Evolutionary conservation across 2,113 vertebrate species (phyloP).

Genomic region (Delphinus delphis): DNA sequence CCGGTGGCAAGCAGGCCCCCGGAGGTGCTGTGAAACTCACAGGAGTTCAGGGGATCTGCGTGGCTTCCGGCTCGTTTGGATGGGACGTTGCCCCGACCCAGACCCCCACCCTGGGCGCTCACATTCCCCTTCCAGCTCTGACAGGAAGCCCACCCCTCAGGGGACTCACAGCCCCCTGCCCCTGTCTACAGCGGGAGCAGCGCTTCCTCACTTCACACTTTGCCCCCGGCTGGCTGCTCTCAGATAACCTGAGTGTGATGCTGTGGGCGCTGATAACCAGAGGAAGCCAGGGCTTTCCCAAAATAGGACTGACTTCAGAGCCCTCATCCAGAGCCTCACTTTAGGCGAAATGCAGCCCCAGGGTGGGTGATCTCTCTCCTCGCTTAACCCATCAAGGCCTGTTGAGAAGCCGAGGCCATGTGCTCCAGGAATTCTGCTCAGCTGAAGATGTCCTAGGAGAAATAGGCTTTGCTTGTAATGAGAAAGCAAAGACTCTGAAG

Average conservation of each 20-base stretch:
- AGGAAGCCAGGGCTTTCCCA: constrained; percentile 55
- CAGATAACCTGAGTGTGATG: constrained; percentile 52
- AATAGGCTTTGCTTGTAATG: not conserved
- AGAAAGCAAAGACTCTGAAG: not conserved
- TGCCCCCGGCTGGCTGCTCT: constrained; percentile 18
- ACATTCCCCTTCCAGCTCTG: not conserved
- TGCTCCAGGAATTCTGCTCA: constrained; percentile 54
- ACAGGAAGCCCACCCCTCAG: constrained; percentile 45
- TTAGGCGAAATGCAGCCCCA: constrained; percentile 28
- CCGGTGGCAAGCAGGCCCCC: accelerated
- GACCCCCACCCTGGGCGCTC: not conserved
- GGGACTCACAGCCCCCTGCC: not conserved
- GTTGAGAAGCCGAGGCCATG: constrained; percentile 37
- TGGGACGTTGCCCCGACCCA: not conserved
- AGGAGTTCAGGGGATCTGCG: accelerated
- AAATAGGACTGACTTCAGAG: constrained; percentile 70
- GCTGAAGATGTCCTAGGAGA: not conserved
- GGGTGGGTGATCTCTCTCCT: constrained; percentile 16
- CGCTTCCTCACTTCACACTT: constrained; percentile 71
- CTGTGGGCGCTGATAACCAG: constrained; percentile 46
- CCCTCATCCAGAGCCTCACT: constrained; percentile 37
- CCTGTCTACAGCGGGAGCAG: constrained; percentile 14
- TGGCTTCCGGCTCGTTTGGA: too few species aligned
- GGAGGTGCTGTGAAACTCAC: accelerated
- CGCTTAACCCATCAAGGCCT: constrained; percentile 52